These are phyloP conservation scores for Cephus cinctus DNA, from an alignment of 1,140 invertebrate species.

Conservation along the genomic window DNA sequence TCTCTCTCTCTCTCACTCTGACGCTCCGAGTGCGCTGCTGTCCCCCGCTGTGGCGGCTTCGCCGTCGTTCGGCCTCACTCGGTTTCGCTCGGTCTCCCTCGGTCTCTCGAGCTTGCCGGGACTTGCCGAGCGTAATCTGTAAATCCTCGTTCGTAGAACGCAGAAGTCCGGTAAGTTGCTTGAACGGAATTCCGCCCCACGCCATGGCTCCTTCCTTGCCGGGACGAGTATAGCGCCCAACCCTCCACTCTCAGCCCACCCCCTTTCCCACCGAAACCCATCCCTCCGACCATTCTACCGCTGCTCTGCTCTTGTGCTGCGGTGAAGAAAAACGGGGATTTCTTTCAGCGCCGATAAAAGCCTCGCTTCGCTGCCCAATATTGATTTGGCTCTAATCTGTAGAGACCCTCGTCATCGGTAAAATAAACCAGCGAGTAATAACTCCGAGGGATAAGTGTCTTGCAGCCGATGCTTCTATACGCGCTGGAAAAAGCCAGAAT, in stretches of 20 bases:
- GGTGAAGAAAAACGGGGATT: slow-evolving; percentile 27
- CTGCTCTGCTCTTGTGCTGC: slow-evolving; percentile 15
- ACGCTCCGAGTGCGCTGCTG: neutral
- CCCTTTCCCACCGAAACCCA: slow-evolving; percentile 12
- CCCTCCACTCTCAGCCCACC: slow-evolving; percentile 26
- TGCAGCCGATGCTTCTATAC: neutral
- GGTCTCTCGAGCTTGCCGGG: slow-evolving; percentile 26
- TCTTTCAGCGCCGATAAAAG: slow-evolving; percentile 52
- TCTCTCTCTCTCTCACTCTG: neutral
- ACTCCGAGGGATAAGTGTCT: slow-evolving; percentile 15
- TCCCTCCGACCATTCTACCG: slow-evolving; percentile 14
- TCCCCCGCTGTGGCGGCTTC: no score
- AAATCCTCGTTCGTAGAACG: slow-evolving; percentile 44
- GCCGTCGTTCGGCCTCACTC: neutral
- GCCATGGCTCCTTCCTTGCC: neutral
- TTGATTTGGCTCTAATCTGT: slow-evolving; percentile 56
- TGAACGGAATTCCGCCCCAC: slow-evolving; percentile 25
- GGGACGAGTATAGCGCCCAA: no score
- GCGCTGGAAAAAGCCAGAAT: neutral
- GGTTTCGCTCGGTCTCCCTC: slow-evolving; percentile 12
- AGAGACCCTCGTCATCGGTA: slow-evolving; percentile 32
- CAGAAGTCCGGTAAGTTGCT: slow-evolving; percentile 48
- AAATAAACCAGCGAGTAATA: slow-evolving; percentile 28
- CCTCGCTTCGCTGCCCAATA: slow-evolving; percentile 54
- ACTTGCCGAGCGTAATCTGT: slow-evolving; percentile 46